Percentiles rank a stretch among this genome's conserved stretches.
Conservation (phyloP, 2,797 vertebrate species). For the Enteromius viviparus region DNA sequence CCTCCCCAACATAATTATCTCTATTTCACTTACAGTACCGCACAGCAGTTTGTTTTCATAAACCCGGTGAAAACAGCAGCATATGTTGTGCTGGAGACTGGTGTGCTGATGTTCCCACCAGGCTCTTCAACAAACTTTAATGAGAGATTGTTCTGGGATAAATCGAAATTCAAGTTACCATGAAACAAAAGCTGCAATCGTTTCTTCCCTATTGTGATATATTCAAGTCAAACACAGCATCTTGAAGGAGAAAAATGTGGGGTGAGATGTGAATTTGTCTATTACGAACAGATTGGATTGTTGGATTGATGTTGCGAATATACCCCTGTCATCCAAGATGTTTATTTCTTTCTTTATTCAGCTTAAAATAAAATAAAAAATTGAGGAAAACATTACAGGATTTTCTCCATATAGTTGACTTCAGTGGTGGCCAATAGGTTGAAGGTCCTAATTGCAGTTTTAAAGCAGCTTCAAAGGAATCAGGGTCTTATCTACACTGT, state of each 20-base stretch:
- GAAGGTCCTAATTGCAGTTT: no score
- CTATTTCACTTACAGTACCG: slow-evolving; percentile 50
- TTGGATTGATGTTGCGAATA: not conserved
- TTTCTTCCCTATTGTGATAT: not conserved
- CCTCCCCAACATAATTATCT: slow-evolving; percentile 63
- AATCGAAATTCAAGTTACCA: not conserved
- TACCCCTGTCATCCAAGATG: no score
- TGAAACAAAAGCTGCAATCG: not conserved
- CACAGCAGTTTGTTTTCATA: slow-evolving; percentile 64
- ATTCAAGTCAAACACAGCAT: not conserved
- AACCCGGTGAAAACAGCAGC: slow-evolving; percentile 40
- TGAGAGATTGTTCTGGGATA: not conserved
- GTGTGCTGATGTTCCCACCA: not conserved
- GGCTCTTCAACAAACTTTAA: not conserved
- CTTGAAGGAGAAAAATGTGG: not conserved
- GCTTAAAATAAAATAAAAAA: no score
- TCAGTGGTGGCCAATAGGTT: no score
- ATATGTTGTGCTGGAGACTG: not conserved
- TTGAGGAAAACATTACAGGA: no score
- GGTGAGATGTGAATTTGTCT: not conserved
- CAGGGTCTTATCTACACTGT: no score
- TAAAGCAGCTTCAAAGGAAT: no score
- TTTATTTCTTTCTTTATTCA: no score
- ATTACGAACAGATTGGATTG: not conserved
- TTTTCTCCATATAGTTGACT: no score